These are phyloP conservation scores for Epinephelus moara DNA, from an alignment of 2,113 vertebrate genomes.

Conservation along the genomic window DNA sequence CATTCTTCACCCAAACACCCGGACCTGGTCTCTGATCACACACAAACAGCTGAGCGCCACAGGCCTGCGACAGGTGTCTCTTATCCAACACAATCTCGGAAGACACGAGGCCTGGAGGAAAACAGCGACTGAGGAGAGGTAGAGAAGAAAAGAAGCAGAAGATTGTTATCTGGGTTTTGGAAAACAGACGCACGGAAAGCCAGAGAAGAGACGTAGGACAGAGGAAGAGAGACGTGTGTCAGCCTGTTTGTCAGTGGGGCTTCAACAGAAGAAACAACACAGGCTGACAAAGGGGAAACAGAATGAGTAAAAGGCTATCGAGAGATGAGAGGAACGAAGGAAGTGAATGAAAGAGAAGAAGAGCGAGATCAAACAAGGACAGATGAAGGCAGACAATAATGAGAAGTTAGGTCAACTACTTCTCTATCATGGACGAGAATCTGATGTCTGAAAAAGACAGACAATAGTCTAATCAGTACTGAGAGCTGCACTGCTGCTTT, in stretches of 20 bases:
- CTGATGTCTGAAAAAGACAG: constrained; percentile 28
- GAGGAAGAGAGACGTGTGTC: constrained; percentile 46
- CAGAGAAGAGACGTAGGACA: background rate
- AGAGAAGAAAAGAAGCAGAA: constrained; percentile 48
- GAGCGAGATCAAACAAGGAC: constrained; percentile 57
- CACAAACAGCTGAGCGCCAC: constrained; percentile 64
- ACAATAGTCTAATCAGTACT: constrained; percentile 47
- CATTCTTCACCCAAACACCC: constrained; percentile 72
- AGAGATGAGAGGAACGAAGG: constrained; percentile 50
- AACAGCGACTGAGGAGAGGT: constrained; percentile 40
- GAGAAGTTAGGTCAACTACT: constrained; percentile 20
- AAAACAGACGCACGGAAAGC: constrained; percentile 27
- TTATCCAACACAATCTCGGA: constrained; percentile 76
- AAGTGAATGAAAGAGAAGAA: constrained; percentile 47
- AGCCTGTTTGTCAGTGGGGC: constrained; percentile 46
- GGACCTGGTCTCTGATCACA: constrained; percentile 27
- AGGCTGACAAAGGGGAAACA: background rate
- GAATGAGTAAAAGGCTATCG: constrained; percentile 5
- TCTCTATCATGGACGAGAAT: constrained; percentile 26
- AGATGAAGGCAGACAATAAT: constrained; percentile 59
- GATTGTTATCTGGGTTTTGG: constrained; percentile 62
- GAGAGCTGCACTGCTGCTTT: background rate
- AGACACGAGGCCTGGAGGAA: constrained; percentile 36
- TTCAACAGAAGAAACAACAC: constrained; percentile 16
- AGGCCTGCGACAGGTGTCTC: constrained; percentile 78